These are phyloP conservation scores for Synergus gifuensis DNA, from an alignment of 2,888 invertebrate species.

Conservation along the genomic window DNA sequence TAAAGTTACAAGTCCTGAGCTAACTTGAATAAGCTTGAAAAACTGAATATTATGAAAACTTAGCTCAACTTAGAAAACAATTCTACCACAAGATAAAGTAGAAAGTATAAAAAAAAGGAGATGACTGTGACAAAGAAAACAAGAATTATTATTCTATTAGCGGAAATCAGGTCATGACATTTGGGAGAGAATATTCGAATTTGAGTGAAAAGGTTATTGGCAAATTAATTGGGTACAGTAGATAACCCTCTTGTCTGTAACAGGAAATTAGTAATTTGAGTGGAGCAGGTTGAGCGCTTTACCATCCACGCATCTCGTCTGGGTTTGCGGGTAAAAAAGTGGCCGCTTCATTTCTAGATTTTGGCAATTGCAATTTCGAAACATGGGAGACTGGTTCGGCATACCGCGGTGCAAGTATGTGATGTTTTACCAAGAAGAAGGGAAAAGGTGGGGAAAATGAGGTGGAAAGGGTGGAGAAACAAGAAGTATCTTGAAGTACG, in stretches of 20 bases:
- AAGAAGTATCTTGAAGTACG: conserved; percentile 38
- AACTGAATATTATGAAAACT: too few species aligned
- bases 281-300: conserved; percentile 40
- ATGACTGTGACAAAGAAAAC: too few species aligned
- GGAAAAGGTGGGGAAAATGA: conserved; percentile 32
- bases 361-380: conserved; percentile 16
- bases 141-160: neutral
- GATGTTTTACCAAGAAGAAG: conserved; percentile 24
- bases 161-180: neutral
- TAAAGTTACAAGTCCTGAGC: too few species aligned
- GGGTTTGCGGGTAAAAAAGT: conserved; percentile 5
- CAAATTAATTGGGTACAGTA: conserved; percentile 63
- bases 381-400: neutral
- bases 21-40: too few species aligned
- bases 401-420: neutral
- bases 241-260: conserved; percentile 63
- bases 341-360: conserved; percentile 23
- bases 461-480: conserved; percentile 27
- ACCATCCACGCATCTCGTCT: neutral
- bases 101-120: too few species aligned
- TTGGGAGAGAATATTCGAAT: conserved; percentile 46
- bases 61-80: too few species aligned
- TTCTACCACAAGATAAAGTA: too few species aligned
- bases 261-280: conserved; percentile 72
- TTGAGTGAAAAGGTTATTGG: conserved; percentile 54